Evolutionary conservation across 2,888 invertebrate species (phyloP), one percentile per base, ranked within the genome.

Genomic region (Fragum whitleyi): DNA sequence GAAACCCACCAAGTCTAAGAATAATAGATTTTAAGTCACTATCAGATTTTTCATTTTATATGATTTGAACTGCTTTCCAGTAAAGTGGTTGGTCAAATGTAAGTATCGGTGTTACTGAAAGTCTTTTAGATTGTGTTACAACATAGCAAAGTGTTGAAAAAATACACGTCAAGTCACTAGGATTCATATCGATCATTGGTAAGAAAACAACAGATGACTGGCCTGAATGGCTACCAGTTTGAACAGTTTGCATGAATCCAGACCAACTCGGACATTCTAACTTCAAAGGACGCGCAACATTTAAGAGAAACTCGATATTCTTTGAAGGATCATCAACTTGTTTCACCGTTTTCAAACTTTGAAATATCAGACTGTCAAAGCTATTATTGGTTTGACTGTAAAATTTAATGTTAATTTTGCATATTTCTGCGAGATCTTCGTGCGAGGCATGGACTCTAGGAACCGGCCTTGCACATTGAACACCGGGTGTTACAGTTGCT

Each of bases 41-140:
- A 26, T 68, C 36, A 0, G 16, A 39, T 42, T 62, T 53, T 65
- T 68, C 74, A 77, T 68, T 75, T 11, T 14, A 26, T 23, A 83
- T 36, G 19, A 86, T 85, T 19, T 53, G 68, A 14, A 70, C 9
- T 19, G 86, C 81, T 61, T 89, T 89, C 86, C 86, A 87, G 65
- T 81, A 88, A 0, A 87, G 72, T 14, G 86, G 86, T 32, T 88
- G n/a, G n/a, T n/a, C n/a, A n/a, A n/a, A n/a, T n/a, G n/a, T n/a
- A n/a, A n/a, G n/a, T n/a, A n/a, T n/a, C 42, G 87, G 85, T 32
- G 79, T 71, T 0, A 68, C 79, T 1, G 36, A 26, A 0, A 77
- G 73, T 59, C 65, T 71, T 29, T 68, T 28, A 2, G 73, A 73
- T 57, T 83, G 79, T 21, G 11, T n/a, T 23, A 67, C 61, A 26